These are phyloP conservation scores for Ecliptopera silaceata DNA, from an alignment of 2,888 invertebrate genomes.

Conservation along the genomic window DNA sequence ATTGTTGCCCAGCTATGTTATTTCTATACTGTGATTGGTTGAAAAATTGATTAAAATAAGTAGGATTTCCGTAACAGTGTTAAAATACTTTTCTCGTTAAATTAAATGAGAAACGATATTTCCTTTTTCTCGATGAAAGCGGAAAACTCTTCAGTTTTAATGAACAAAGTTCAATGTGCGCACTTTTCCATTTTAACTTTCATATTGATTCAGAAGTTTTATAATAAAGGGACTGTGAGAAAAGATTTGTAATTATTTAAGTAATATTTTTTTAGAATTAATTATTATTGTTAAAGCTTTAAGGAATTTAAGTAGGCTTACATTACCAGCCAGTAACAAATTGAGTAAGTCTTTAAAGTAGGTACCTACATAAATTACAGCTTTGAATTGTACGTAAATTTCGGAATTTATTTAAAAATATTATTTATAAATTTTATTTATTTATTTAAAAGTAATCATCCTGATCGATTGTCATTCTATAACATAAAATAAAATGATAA, in stretches of 20 bases:
- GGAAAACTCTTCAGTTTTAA: slow-evolving; percentile 69
- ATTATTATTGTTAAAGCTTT: too few species aligned
- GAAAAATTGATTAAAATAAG: slow-evolving; percentile 14
- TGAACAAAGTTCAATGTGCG: slow-evolving; percentile 70
- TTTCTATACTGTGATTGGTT: background rate
- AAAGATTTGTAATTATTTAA: slow-evolving; percentile 18
- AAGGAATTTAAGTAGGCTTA: too few species aligned
- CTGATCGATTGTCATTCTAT: background rate
- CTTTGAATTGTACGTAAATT: too few species aligned
- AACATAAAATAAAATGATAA: slow-evolving; percentile 28
- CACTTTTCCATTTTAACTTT: slow-evolving; percentile 77
- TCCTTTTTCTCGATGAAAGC: slow-evolving; percentile 53
- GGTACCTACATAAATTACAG: too few species aligned
- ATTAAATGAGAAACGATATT: slow-evolving; percentile 52
- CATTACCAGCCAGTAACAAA: too few species aligned
- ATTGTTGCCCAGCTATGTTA: background rate
- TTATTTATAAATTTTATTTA: too few species aligned
- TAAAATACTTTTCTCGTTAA: slow-evolving; percentile 60
- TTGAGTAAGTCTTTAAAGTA: too few species aligned
- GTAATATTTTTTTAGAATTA: background rate
- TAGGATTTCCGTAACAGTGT: slow-evolving; percentile 31
- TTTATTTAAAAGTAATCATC: too few species aligned
- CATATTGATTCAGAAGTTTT: slow-evolving; percentile 67
- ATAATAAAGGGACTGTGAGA: slow-evolving; percentile 55
- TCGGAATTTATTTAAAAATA: too few species aligned